Conservation (phyloP, 37 sponge, comb jelly and placozoan species). For the Hormiphora californensis region DNA sequence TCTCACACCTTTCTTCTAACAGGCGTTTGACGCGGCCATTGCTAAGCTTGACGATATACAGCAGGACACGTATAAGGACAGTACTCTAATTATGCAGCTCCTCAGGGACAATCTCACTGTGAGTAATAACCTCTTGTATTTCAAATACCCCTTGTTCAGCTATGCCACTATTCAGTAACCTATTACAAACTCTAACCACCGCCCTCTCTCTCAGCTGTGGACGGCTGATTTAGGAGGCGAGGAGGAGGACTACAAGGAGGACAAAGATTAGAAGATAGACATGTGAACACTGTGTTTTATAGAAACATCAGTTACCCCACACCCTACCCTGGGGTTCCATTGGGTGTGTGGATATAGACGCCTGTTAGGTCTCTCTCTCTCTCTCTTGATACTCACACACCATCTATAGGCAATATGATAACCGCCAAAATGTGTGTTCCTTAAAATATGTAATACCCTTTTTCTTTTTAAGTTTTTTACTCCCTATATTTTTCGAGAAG, state of each 20-base stretch:
- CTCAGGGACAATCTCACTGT: conserved; percentile 82
- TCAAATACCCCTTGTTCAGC: no score
- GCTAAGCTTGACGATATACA: conserved; percentile 72
- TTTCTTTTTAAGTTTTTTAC: no score
- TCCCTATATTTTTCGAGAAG: no score
- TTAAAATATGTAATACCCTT: no score
- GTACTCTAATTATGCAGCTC: conserved; percentile 90
- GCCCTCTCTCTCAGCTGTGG: conserved; percentile 51
- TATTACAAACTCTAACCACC: neutral
- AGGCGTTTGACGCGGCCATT: conserved; percentile 92
- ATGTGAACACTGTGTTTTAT: no score
- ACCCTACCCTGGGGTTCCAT: no score
- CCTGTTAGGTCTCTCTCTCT: no score
- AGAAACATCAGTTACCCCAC: no score
- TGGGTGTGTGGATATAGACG: no score
- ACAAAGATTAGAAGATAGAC: no score
- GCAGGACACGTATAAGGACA: conserved; percentile 86
- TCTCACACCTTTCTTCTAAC: neutral
- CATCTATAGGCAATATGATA: neutral
- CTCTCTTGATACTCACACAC: neutral
- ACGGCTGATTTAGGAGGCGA: conserved; percentile 37
- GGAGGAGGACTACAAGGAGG: conserved; percentile 45
- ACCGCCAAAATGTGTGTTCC: no score
- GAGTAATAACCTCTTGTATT: neutral
- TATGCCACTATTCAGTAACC: neutral